Base-by-base conservation (phyloP, 2,113 vertebrate species). In the Peromyscus leucopus region DNA sequence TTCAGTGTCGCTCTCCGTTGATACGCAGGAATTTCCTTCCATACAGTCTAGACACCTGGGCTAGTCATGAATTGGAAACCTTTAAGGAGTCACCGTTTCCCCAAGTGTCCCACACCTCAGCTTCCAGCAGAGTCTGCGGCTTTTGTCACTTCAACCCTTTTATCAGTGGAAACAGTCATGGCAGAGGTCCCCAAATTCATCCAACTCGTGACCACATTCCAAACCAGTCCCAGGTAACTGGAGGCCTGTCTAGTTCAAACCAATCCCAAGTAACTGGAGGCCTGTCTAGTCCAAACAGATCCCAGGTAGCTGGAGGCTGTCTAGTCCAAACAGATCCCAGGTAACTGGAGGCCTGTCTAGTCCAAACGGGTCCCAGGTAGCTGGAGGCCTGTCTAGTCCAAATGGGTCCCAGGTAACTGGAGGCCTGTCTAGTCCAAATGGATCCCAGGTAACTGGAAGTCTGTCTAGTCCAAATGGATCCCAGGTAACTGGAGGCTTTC, bases 121-220 rank as follows among this genome's bases (percentile, higher is more conserved):
- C 80, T 82, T 82, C 94, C 42, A 83, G 16, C 51, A 21, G 59
- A 36, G 72, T 84, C 55, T 95, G 51, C 4, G 24, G 5, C 8
- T 76, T 65, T 33, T 59, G 26, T 12, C 26, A 36, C 21, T 57
- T 80, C 55, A 9, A 42, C 13, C 80, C 63, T 0, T 42, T 31
- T 65, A 83, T 94, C 79, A 75, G 26, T 79, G 69, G 57, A 78
- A 94, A 96, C 75, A 96, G 88, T 75, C 48, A 10, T 39, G 71
- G 19, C 7, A 61, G 80, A 83, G 61, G 82, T 39, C 74, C 55
- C 6, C 75, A 55, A 72, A n/a, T 74, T 90, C 39, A 55, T 55
- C 42, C 55, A 87, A 46, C 42, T 42, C 7, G 13, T 79, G 57
- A 59, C 78, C 86, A 4, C n/a, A 22, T 78, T 92, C 46, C 79